Conservation (phyloP, 2,797 vertebrate genomes). For the Helostoma temminkii region DNA sequence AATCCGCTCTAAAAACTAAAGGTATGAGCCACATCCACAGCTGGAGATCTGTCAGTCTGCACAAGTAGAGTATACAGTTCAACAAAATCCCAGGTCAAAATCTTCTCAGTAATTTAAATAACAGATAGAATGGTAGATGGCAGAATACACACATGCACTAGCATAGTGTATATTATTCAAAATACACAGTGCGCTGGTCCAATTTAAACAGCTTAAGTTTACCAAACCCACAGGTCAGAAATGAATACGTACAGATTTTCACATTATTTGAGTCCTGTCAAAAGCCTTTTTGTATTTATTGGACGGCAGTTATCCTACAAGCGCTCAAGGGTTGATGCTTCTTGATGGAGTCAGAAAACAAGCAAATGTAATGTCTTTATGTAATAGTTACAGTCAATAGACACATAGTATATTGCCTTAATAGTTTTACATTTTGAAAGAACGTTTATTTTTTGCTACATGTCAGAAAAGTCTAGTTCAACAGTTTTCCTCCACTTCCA, state of each 20-base stretch:
- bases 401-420: too few relatives aligned
- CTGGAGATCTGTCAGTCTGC: slow-evolving; percentile 38
- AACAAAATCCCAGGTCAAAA: slow-evolving; percentile 29
- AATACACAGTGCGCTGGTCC: neutral
- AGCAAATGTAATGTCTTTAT: neutral
- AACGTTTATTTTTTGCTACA: neutral
- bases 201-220: slow-evolving; percentile 22
- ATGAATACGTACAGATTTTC: slow-evolving; percentile 1
- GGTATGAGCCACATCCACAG: slow-evolving; percentile 36
- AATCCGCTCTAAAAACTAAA: slow-evolving; percentile 30
- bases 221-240: slow-evolving; percentile 3
- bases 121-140: slow-evolving; percentile 1
- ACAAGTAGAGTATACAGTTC: slow-evolving; percentile 16
- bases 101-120: slow-evolving; percentile 21
- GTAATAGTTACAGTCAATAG: neutral
- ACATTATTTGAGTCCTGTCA: slow-evolving; percentile 2
- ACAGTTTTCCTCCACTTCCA: neutral
- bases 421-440: too few relatives aligned
- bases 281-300: slow-evolving; percentile 11
- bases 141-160: neutral
- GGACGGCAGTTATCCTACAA: neutral
- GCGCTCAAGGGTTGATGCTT: too few relatives aligned
- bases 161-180: neutral
- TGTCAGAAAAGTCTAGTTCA: neutral
- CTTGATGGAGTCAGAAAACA: neutral